Evolutionary conservation across 2,797 vertebrate genomes (phyloP).

Genomic region (Synanceia verrucosa): DNA sequence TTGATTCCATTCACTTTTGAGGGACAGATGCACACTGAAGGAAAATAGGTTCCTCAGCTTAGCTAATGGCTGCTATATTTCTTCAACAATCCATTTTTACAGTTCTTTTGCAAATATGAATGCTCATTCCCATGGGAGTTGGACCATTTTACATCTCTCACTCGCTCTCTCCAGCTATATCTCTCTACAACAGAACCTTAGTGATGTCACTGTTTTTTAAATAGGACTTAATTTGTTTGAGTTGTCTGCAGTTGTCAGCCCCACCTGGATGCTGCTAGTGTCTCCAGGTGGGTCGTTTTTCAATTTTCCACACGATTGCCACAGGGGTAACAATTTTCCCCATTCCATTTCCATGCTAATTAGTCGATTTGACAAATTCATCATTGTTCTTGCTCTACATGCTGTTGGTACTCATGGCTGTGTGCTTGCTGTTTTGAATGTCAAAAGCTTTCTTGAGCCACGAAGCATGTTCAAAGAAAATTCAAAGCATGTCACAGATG

Average conservation of each 20-base stretch:
- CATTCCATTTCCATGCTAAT: constrained; percentile 54
- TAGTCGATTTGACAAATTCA: constrained; percentile 43
- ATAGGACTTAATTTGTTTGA: constrained; percentile 64
- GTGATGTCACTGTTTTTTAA: constrained; percentile 42
- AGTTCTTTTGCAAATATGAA: constrained; percentile 60
- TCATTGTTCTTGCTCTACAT: constrained; percentile 26
- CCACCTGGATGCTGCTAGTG: constrained; percentile 37
- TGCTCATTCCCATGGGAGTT: constrained; percentile 63
- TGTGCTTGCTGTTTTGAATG: constrained; percentile 23
- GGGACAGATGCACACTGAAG: constrained; percentile 13
- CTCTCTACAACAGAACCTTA: constrained; percentile 34
- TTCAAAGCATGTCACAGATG: constrained; percentile 41
- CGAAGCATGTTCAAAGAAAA: constrained; percentile 26
- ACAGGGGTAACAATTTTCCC: constrained; percentile 28
- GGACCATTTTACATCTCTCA: constrained; percentile 69
- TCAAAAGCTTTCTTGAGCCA: constrained; percentile 38
- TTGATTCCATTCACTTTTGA: constrained; percentile 26
- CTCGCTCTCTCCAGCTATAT: constrained; percentile 38
- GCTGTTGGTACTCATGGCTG: constrained; percentile 8
- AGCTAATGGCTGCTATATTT: constrained; percentile 70
- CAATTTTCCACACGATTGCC: constrained; percentile 19
- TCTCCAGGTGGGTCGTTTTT: constrained; percentile 42
- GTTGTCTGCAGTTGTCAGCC: constrained; percentile 9
- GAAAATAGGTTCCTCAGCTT: constrained; percentile 45
- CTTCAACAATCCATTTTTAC: constrained; percentile 56